Base-by-base conservation (phyloP, 2,888 invertebrate genomes). In the Heliconius cydno region DNA sequence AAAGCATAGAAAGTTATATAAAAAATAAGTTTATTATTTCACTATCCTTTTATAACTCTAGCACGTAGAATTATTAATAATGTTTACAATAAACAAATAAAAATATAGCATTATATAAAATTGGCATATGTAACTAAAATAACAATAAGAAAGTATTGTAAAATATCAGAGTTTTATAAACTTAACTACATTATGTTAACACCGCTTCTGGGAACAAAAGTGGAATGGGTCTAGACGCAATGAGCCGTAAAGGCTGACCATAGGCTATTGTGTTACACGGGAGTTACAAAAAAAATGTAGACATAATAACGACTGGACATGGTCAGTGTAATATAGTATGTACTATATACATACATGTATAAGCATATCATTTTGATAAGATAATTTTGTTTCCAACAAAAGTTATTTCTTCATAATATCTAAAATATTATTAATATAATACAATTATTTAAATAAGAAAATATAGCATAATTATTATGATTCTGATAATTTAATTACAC, bases 221-320 rank as follows among this genome's bases (percentile, higher is more conserved):
- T 88, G 86, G 86, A 86, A 88, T 89, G 86, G 86, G 87, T 86
- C 87, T 88, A 87, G 87, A 89, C 86, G 89, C 92, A 91, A 88
- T 91, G 90, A 90, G 89, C 89, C 93, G 92, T 88, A 88, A 88
- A 88, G 85, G 85, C 86, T 86, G 88, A 85, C 89, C 88, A 86
- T 87, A 82, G 79, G 85, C 88, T 91, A 88, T 95, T 87, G 84
- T 84, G 88, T 94, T 94, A 92, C 94, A 83, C 82, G 87, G 84
- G 28, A 71, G 77, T 79, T 82, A 81, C 76, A 83, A 83, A 83
- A 84, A 83, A 76, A 81, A 67, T 86, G 85, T 83, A 63, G 80
- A 72, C 65, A 12, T 88, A 81, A 68, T 81, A 82, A 86, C 84
- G 71, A 75, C 72, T 83, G 85, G 84, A 86, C 85, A 87, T 82